Conservation (phyloP, 2,113 vertebrate species). For the Melierax canorus region DNA sequence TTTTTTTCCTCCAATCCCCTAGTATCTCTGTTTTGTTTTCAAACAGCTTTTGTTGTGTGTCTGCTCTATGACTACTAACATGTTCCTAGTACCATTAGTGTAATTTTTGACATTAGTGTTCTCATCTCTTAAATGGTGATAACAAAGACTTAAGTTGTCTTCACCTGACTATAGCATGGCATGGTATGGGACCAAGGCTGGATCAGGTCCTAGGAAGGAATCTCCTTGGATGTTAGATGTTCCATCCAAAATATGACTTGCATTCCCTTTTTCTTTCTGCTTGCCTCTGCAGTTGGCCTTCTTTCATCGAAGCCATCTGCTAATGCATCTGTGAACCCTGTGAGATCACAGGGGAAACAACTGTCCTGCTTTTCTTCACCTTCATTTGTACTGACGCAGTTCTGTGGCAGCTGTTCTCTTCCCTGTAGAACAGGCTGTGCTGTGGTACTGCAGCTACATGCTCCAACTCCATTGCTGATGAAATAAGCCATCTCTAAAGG, state of each 20-base stretch:
- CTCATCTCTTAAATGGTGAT: background rate
- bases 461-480: background rate
- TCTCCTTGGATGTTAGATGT: background rate
- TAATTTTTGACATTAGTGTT: background rate
- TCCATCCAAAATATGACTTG: background rate
- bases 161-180: background rate
- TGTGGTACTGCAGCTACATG: background rate
- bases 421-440: background rate
- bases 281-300: constrained; percentile 39
- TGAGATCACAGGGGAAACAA: constrained; percentile 53
- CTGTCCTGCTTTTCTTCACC: constrained; percentile 58
- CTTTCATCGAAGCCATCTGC: constrained; percentile 47
- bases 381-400: constrained; percentile 27
- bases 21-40: background rate
- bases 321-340: constrained; percentile 19
- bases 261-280: background rate
- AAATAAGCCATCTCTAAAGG: background rate
- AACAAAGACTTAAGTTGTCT: background rate
- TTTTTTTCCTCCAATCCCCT: background rate
- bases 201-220: background rate
- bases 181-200: background rate
- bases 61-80: background rate
- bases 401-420: constrained; percentile 36
- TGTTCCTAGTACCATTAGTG: background rate
- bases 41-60: background rate